Conservation (phyloP, 2,888 invertebrate species). For the Diarsia dahlii region DNA sequence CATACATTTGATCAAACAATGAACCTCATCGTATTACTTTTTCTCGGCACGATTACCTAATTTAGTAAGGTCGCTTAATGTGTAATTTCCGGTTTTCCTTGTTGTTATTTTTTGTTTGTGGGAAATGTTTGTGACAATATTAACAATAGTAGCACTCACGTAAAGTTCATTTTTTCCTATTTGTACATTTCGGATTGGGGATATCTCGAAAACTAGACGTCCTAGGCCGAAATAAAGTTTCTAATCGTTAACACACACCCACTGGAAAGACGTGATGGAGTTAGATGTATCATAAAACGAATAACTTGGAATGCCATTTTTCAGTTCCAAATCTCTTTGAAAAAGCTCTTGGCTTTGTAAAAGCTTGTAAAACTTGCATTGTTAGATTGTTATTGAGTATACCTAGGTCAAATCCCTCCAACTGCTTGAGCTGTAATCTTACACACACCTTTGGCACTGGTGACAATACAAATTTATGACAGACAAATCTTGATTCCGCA, state of each 20-base stretch:
- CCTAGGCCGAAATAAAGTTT: too few species aligned
- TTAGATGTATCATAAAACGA: neutral
- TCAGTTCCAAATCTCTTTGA: too few species aligned
- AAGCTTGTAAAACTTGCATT: neutral
- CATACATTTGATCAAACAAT: conserved; percentile 54
- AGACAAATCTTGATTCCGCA: neutral
- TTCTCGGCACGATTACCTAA: conserved; percentile 31
- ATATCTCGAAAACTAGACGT: too few species aligned
- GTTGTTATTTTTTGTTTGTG: neutral
- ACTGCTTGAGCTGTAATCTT: neutral
- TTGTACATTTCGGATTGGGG: neutral
- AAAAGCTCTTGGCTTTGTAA: too few species aligned
- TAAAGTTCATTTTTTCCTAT: neutral
- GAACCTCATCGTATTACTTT: conserved; percentile 40
- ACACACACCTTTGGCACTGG: neutral
- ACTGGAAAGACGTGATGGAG: too few species aligned
- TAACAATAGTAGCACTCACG: neutral
- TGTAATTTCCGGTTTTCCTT: conserved; percentile 13
- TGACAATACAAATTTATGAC: neutral
- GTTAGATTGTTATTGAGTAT: too few species aligned
- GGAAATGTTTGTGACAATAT: neutral
- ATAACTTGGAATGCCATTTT: neutral
- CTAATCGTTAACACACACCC: too few species aligned
- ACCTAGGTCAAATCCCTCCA: neutral
- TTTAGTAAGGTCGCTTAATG: conserved; percentile 27